A percentile compares a stretch with the other conserved stretches of the same genome.
Conservation (phyloP, 2,888 invertebrate genomes). For the Aporophyla nigra region DNA sequence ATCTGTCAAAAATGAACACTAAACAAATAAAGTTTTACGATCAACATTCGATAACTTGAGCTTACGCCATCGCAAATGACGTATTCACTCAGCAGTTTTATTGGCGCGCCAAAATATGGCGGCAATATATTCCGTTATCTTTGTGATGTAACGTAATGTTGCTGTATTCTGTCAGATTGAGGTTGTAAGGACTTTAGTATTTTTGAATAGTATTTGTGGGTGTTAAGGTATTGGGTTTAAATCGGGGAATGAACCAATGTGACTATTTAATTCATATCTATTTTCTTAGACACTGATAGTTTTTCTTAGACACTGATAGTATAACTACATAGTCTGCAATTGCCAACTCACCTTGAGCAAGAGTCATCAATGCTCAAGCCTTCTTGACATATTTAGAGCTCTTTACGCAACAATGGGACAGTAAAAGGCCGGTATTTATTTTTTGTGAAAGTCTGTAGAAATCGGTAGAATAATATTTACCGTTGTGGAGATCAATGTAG, state of each 20-base stretch:
- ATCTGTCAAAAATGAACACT: constrained; percentile 11
- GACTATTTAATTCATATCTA: background rate
- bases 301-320: too few species aligned
- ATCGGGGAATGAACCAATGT: background rate
- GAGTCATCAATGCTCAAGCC: too few species aligned
- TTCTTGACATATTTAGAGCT: too few species aligned
- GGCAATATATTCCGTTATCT: constrained; percentile 45
- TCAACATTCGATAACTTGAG: constrained; percentile 15
- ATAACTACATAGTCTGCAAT: too few species aligned
- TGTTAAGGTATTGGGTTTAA: background rate
- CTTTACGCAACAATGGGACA: too few species aligned
- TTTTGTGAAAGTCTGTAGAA: too few species aligned
- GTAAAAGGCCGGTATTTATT: too few species aligned
- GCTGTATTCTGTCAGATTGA: background rate
- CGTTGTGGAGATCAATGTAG: too few species aligned
- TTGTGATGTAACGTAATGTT: constrained; percentile 37
- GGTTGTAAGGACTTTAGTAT: background rate
- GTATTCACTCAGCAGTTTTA: constrained; percentile 60
- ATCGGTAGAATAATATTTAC: too few species aligned
- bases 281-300: too few species aligned
- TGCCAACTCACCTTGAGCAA: too few species aligned
- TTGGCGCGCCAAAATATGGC: constrained; percentile 37
- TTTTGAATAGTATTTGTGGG: background rate
- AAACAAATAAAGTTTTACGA: constrained; percentile 34
- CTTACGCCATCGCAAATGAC: constrained; percentile 52